phyloP scores from a whole-genome alignment of 1,140 invertebrate genomes.

The Caenorhabditis brenneri region DNA sequence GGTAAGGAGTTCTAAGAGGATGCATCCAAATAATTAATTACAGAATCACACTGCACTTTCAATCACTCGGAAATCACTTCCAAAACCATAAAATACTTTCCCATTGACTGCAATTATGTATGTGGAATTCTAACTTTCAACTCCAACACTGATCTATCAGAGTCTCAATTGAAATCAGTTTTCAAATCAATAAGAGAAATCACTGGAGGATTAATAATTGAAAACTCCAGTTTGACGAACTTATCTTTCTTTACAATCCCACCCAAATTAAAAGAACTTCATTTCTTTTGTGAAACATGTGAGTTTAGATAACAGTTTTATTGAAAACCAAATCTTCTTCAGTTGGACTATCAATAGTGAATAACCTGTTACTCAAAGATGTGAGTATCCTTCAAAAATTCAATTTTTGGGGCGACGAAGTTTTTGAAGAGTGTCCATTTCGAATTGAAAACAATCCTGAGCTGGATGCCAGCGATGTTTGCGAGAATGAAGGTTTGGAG shows the following conservation, averaged over 20 bases:
- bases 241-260: background rate
- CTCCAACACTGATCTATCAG: background rate
- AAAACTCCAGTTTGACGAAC: background rate
- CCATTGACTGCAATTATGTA: background rate
- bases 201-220: background rate
- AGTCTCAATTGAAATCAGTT: background rate
- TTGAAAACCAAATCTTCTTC: background rate
- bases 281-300: background rate
- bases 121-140: background rate
- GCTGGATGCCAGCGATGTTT: background rate
- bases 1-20: no score
- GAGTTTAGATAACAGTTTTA: background rate
- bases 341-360: background rate
- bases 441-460: background rate
- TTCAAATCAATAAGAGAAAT: background rate
- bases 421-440: background rate
- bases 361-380: background rate
- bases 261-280: background rate
- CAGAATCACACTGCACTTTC: background rate
- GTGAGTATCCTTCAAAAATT: background rate
- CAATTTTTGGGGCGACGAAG: background rate
- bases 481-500: background rate
- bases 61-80: no score
- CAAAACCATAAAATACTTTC: background rate
- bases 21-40: background rate